Evolutionary conservation across 2,797 vertebrate genomes (phyloP).

Genomic region (Poecilia velifera): DNA sequence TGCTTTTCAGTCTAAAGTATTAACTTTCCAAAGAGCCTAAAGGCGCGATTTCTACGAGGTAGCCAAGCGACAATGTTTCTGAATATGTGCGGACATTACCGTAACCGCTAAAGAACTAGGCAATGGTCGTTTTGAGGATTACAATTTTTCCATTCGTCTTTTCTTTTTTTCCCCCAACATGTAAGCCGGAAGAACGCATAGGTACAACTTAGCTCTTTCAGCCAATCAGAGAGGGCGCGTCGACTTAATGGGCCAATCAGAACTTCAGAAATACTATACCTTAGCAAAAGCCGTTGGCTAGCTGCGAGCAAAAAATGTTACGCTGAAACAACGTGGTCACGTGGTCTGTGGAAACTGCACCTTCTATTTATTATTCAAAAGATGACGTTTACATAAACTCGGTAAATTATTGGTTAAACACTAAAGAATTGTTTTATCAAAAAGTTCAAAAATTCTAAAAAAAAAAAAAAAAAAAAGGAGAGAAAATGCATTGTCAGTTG

Average conservation of each 20-base stretch:
- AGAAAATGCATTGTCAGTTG: neutral
- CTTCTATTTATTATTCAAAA: neutral
- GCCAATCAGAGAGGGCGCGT: conserved; percentile 54
- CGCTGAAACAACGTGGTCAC: conserved; percentile 30
- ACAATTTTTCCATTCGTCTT: conserved; percentile 82
- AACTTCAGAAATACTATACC: neutral
- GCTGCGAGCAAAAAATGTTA: conserved; percentile 3
- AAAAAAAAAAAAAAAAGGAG: neutral
- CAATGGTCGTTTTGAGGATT: conserved; percentile 67
- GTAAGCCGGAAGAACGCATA: conserved; percentile 78
- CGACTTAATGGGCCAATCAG: conserved; percentile 44
- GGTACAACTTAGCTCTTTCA: conserved; percentile 15
- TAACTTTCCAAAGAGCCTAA: conserved; percentile 31
- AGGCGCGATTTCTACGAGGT: neutral
- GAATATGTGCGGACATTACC: conserved; percentile 54
- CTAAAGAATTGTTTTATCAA: neutral
- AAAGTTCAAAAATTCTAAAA: neutral
- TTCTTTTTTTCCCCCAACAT: conserved; percentile 75
- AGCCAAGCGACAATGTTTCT: neutral
- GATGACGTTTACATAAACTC: neutral
- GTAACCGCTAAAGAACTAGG: conserved; percentile 53
- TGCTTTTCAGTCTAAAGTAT: conserved; percentile 22
- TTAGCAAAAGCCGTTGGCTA: neutral
- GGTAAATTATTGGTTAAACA: neutral
- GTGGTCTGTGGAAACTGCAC: conserved; percentile 6